Evolutionary conservation across 2,797 vertebrate genomes (phyloP).

Genomic region (Chaunax sp.): DNA sequence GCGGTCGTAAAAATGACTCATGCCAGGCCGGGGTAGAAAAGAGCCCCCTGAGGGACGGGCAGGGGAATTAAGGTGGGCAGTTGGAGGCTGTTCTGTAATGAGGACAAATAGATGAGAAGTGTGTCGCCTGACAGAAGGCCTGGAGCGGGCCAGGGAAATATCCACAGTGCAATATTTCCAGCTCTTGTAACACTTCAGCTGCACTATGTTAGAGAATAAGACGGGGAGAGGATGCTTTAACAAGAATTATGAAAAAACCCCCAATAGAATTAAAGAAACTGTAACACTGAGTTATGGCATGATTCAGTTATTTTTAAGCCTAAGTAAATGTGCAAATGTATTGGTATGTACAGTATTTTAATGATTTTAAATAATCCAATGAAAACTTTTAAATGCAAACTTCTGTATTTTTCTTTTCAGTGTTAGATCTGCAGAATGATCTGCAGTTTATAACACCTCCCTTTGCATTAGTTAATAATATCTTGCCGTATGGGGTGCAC

Average conservation of each 20-base stretch:
- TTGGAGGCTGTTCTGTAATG: conserved; percentile 73
- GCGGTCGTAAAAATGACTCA: conserved; percentile 81
- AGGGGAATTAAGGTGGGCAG: conserved; percentile 69
- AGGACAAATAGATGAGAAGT: conserved; percentile 75
- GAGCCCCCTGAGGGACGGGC: conserved; percentile 64
- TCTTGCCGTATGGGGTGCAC: no score
- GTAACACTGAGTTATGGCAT: not conserved
- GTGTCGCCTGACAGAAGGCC: conserved; percentile 62
- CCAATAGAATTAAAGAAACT: conserved; percentile 2
- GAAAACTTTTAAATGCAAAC: not conserved
- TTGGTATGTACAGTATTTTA: not conserved
- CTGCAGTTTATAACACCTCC: not conserved
- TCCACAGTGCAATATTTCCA: conserved; percentile 49
- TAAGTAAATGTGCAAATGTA: not conserved
- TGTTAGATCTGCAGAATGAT: conserved; percentile 21
- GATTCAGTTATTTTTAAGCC: not conserved
- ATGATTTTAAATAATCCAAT: not conserved
- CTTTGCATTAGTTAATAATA: conserved; percentile 1
- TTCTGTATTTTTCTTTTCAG: not conserved
- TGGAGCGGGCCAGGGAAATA: conserved; percentile 56
- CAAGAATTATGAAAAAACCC: conserved; percentile 5
- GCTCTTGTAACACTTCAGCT: conserved; percentile 55
- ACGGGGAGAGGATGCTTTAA: not conserved
- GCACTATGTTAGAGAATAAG: conserved; percentile 4
- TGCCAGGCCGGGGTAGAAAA: conserved; percentile 64